phyloP scores from a whole-genome alignment of 2,113 vertebrate species.

The Apodemus sylvaticus region DNA sequence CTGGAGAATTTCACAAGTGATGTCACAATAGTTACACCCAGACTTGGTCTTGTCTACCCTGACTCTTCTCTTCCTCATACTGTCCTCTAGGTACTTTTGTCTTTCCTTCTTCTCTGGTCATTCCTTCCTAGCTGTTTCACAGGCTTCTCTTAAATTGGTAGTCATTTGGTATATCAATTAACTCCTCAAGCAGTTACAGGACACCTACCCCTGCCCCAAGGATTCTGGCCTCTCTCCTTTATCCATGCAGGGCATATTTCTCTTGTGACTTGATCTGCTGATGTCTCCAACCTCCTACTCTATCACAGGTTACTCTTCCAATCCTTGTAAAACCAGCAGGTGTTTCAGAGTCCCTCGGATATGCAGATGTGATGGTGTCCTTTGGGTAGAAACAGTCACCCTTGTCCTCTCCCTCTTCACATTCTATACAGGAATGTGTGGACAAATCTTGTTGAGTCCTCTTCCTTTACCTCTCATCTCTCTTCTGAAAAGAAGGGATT shows the following conservation, averaged over 20 bases:
- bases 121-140: not conserved
- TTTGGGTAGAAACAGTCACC: not conserved
- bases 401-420: not conserved
- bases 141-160: not conserved
- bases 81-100: not conserved
- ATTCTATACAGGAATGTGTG: no score
- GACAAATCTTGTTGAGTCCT: not conserved
- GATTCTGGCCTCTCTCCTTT: not conserved
- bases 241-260: not conserved
- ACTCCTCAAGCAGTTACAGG: not conserved
- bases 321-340: not conserved
- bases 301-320: not conserved
- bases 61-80: not conserved
- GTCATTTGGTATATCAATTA: not conserved
- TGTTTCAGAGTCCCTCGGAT: not conserved
- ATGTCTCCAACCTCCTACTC: not conserved
- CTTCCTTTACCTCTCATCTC: not conserved
- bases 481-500: not conserved
- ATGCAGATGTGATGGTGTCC: not conserved
- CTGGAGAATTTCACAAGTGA: not conserved
- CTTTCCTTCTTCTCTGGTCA: not conserved
- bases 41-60: not conserved
- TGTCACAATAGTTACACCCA: not conserved
- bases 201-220: not conserved
- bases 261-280: not conserved